phyloP scores from a whole-genome alignment of 1,140 invertebrate genomes.

The Eueides isabella region DNA sequence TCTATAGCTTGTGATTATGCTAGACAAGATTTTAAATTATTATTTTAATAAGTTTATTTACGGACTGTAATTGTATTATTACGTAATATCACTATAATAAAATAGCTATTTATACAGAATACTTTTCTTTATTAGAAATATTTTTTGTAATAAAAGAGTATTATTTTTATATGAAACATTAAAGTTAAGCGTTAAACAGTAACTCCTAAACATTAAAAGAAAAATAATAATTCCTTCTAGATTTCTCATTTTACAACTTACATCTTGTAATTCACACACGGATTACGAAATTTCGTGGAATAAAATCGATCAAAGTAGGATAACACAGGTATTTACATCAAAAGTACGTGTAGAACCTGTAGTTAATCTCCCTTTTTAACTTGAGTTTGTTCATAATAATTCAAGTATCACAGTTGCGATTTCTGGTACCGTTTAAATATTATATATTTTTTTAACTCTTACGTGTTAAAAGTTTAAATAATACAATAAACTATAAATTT shows the following conservation, averaged over 20 bases:
- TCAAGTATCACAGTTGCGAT: neutral
- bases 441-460: neutral
- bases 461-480: too few species aligned
- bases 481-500: too few species aligned
- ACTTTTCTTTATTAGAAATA: neutral
- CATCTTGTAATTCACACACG: neutral
- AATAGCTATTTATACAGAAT: neutral
- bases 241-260: neutral
- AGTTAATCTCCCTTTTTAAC: neutral
- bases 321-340: neutral
- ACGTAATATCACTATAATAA: too few species aligned
- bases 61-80: neutral
- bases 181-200: too few species aligned
- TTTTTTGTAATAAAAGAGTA: neutral
- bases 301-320: neutral
- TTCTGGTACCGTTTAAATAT: neutral
- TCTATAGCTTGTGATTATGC: neutral
- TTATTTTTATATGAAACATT: neutral
- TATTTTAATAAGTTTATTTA: neutral
- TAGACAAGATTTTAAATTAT: slow-evolving; percentile 17
- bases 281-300: neutral
- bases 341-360: neutral
- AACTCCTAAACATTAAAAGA: too few species aligned
- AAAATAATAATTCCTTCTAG: too few species aligned
- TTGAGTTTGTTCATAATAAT: neutral